Conservation (phyloP, 2,888 invertebrate species). For the Augochlorella aurata region DNA sequence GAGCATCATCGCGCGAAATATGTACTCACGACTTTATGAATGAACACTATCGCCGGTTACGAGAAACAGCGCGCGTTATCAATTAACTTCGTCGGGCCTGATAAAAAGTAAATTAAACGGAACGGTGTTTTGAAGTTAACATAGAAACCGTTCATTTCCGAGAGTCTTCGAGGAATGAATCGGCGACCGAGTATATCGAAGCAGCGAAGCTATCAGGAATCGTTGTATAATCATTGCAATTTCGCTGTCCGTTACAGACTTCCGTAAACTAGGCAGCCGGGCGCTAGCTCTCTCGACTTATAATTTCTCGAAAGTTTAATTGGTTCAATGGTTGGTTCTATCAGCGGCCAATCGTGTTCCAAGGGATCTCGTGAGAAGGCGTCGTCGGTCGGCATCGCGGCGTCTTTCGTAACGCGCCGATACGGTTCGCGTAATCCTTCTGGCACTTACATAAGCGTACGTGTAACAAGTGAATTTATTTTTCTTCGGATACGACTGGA, state of each 20-base stretch:
- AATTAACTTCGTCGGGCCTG: neutral
- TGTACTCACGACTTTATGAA: neutral
- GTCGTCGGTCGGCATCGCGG: neutral
- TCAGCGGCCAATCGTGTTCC: neutral
- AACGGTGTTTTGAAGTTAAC: neutral
- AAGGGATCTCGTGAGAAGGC: neutral
- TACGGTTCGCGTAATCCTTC: conserved; percentile 42
- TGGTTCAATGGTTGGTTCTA: neutral
- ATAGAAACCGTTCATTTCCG: neutral
- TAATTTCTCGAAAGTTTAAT: conserved; percentile 10
- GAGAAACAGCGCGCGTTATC: neutral
- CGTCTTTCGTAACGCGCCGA: conserved; percentile 39
- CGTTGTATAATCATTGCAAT: neutral
- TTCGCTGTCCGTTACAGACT: neutral
- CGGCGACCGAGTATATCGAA: neutral
- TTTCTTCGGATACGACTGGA: conserved; percentile 1
- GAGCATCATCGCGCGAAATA: neutral
- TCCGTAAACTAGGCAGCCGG: neutral
- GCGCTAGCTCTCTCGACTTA: neutral
- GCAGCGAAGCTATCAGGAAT: neutral
- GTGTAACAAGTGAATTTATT: conserved; percentile 51
- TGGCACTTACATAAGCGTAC: conserved; percentile 37
- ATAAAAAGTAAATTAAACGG: neutral
- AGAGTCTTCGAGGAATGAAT: neutral
- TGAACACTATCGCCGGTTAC: neutral